phyloP scores from a whole-genome alignment of 2,888 invertebrate genomes.

The Boloria selene region DNA sequence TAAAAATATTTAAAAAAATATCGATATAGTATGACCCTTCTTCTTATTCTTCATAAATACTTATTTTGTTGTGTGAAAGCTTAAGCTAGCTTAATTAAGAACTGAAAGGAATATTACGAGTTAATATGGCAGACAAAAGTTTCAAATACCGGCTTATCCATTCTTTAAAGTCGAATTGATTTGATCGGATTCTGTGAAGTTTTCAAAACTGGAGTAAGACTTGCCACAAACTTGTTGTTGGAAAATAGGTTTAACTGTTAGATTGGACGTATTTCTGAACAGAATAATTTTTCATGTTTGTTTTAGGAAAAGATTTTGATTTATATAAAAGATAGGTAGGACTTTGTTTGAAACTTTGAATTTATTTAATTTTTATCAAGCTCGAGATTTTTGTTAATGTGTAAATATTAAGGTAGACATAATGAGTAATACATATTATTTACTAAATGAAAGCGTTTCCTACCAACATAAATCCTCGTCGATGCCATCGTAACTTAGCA shows the following conservation, averaged over 20 bases:
- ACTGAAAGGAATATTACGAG: constrained; percentile 17
- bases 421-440: too few species aligned
- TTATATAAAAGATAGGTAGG: constrained; percentile 49
- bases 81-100: not conserved
- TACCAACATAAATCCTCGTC: not conserved
- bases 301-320: constrained; percentile 66
- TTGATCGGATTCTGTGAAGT: constrained; percentile 67
- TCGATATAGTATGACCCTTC: too few species aligned
- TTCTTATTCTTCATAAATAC: too few species aligned
- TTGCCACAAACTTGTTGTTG: constrained; percentile 64
- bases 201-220: constrained; percentile 60
- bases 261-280: constrained; percentile 68
- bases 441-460: too few species aligned
- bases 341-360: not conserved
- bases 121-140: constrained; percentile 47
- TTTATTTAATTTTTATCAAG: not conserved
- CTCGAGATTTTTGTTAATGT: not conserved
- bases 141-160: constrained; percentile 61
- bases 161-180: constrained; percentile 73
- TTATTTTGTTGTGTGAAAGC: not conserved
- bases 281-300: constrained; percentile 64
- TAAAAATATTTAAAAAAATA: too few species aligned
- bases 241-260: constrained; percentile 69
- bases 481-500: constrained; percentile 5
- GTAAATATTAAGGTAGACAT: too few species aligned